Evolutionary conservation across 2,888 invertebrate genomes (phyloP), one percentile per base, ranked within the genome.

Genomic region (Eupeodes luniger): DNA sequence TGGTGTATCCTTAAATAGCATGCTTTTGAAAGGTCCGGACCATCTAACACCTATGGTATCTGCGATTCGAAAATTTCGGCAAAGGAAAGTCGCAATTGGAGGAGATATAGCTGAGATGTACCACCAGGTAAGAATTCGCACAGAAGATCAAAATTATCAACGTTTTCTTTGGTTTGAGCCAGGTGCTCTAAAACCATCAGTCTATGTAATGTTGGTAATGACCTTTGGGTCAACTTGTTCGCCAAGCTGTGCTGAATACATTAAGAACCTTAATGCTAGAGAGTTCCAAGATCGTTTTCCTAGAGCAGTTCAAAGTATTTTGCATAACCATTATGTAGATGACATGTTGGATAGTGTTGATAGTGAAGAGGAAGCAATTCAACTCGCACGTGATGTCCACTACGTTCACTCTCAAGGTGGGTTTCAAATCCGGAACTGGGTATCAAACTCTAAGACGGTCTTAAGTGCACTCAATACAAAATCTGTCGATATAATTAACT

Each of bases 1-100:
- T 12, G 91, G 91, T 10, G 53, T 88, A 10, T 89, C 85, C 16
- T 62, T 91, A 91, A 91, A 16, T 92, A 12, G 40, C 91, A 92
- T 82, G 90, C 90, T 51, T 19, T 19, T 19, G 19, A 19, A 19
- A 19, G 19, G 19, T 19, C 19, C 19, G 19, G 19, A 19, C 19
- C 19, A 19, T 19, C 19, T 19, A 19, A 19, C 90, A 16, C 16
- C 40, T 34, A 40, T 62, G 36, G n/a, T 62, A 9, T 62, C 62
- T 7, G 40, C 62, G 12, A 62, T 62, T 62, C 40, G 61, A 19
- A 62, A 40, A n/a, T 19, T 93, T 93, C 85, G 80, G 92, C 27
- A 91, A 91, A 90, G 77, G 90, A 47, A 7, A 49, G 34, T 66
- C 34, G 82, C 53, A 57, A 81, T 92, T 11, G 92, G 91, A 0